Conservation (phyloP, 2,113 vertebrate species). For the Uria lomvia region DNA sequence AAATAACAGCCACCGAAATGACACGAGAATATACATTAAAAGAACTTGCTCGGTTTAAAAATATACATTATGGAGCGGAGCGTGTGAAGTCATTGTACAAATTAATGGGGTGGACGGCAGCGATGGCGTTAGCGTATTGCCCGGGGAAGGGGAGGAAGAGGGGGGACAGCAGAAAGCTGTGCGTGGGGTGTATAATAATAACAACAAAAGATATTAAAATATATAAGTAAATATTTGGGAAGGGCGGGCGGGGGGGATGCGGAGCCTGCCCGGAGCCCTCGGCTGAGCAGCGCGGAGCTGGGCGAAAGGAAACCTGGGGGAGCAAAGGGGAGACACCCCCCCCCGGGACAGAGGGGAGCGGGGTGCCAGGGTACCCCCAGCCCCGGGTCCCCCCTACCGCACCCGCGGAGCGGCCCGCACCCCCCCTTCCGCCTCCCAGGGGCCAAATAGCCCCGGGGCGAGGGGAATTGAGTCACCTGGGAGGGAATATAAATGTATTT, state of each 20-base stretch:
- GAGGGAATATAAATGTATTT: neutral
- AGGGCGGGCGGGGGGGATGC: neutral
- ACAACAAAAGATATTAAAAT: slow-evolving; percentile 26
- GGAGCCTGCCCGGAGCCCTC: neutral
- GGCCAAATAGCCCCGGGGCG: neutral
- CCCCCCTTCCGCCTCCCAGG: neutral
- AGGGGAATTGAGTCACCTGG: neutral
- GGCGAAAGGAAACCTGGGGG: neutral
- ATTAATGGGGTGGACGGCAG: slow-evolving; percentile 60
- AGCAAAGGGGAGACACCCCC: neutral
- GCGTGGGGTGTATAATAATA: neutral
- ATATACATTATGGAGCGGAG: slow-evolving; percentile 60
- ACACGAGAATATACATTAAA: slow-evolving; percentile 73
- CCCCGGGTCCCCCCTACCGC: fast-evolving
- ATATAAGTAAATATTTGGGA: slow-evolving; percentile 7
- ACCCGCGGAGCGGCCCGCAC: neutral
- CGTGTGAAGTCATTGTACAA: slow-evolving; percentile 66
- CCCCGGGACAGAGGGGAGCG: neutral
- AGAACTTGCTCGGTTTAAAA: slow-evolving; percentile 64
- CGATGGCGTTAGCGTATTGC: slow-evolving; percentile 13
- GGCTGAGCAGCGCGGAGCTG: neutral
- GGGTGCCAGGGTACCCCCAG: neutral
- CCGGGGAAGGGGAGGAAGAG: neutral
- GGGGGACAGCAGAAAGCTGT: neutral
- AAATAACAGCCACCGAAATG: slow-evolving; percentile 73